Conservation (phyloP, 2,113 vertebrate species). For the Pelobates fuscus region DNA sequence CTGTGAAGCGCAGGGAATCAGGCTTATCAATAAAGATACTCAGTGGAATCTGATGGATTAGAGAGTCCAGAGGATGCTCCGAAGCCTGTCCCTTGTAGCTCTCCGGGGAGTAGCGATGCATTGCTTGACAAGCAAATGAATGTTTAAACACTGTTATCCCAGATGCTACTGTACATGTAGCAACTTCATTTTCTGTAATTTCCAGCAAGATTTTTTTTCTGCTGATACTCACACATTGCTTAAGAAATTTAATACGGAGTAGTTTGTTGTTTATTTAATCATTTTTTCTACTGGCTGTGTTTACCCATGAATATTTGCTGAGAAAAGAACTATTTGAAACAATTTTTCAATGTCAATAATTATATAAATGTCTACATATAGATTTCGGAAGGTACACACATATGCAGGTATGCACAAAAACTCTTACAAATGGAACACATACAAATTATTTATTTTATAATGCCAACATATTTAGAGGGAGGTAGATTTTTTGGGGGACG, state of each 20-base stretch:
- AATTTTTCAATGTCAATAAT: too few relatives aligned
- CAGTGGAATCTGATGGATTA: conserved; percentile 46
- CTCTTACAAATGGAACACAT: too few relatives aligned
- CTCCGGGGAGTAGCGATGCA: conserved; percentile 11
- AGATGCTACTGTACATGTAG: conserved; percentile 15
- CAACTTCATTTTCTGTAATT: conserved; percentile 36
- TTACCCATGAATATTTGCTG: too few relatives aligned
- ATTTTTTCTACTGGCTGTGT: neutral
- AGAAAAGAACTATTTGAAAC: too few relatives aligned
- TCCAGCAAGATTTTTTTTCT: conserved; percentile 14
- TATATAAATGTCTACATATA: too few relatives aligned
- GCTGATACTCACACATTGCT: neutral
- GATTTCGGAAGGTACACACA: too few relatives aligned
- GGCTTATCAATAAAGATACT: conserved; percentile 45
- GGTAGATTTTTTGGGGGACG: too few relatives aligned
- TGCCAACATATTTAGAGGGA: too few relatives aligned
- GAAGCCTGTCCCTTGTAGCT: conserved; percentile 5
- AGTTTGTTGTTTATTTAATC: neutral
- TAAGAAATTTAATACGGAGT: neutral
- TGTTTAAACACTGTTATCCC: conserved; percentile 28
- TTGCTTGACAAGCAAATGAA: conserved; percentile 33
- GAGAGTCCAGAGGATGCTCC: conserved; percentile 27
- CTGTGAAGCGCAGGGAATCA: conserved; percentile 7
- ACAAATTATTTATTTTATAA: too few relatives aligned
- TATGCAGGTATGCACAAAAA: too few relatives aligned